Percentiles rank a stretch among this genome's conserved stretches.
Evolutionary conservation across 2,888 invertebrate genomes (phyloP).

Genomic region (Caradrina clavipalpis): DNA sequence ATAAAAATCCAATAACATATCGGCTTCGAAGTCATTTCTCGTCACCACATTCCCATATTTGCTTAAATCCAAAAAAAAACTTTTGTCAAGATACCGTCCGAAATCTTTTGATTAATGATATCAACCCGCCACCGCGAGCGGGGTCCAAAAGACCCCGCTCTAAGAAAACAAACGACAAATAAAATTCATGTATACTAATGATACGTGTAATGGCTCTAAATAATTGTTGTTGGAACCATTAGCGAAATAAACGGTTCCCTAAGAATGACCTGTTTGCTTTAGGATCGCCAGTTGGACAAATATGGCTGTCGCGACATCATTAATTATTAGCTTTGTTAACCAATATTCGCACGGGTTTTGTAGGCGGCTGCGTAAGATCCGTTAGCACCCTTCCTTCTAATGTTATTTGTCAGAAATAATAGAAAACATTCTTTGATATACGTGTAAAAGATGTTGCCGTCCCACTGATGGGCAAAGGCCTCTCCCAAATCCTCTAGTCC

Average conservation of each 20-base stretch:
- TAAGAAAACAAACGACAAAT: slow-evolving; percentile 85
- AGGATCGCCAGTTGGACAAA: slow-evolving; percentile 84
- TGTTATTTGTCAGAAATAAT: slow-evolving; percentile 50
- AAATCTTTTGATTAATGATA: slow-evolving; percentile 85
- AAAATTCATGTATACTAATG: slow-evolving; percentile 83
- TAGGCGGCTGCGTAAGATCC: slow-evolving; percentile 49
- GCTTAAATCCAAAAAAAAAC: slow-evolving; percentile 85
- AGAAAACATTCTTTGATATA: slow-evolving; percentile 4
- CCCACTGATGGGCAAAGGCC: too few species aligned
- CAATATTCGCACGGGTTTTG: slow-evolving; percentile 70
- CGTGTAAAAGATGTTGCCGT: not conserved
- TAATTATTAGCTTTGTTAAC: slow-evolving; percentile 80
- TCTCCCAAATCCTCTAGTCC: too few species aligned
- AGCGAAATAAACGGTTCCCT: slow-evolving; percentile 74
- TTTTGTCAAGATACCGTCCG: slow-evolving; percentile 82
- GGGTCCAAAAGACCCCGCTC: slow-evolving; percentile 74
- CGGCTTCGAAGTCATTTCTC: slow-evolving; percentile 19
- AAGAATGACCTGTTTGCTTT: slow-evolving; percentile 84
- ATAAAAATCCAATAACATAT: not conserved
- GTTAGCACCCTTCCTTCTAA: slow-evolving; percentile 57
- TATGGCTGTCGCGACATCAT: slow-evolving; percentile 83
- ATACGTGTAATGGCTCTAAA: slow-evolving; percentile 85
- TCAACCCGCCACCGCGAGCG: slow-evolving; percentile 76
- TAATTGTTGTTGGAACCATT: slow-evolving; percentile 85
- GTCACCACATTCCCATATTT: slow-evolving; percentile 83